Percentiles rank a stretch among this genome's conserved stretches.
These are phyloP conservation scores for Gasterosteus nipponicus DNA, from an alignment of 2,113 vertebrate genomes.

Conservation along the genomic window DNA sequence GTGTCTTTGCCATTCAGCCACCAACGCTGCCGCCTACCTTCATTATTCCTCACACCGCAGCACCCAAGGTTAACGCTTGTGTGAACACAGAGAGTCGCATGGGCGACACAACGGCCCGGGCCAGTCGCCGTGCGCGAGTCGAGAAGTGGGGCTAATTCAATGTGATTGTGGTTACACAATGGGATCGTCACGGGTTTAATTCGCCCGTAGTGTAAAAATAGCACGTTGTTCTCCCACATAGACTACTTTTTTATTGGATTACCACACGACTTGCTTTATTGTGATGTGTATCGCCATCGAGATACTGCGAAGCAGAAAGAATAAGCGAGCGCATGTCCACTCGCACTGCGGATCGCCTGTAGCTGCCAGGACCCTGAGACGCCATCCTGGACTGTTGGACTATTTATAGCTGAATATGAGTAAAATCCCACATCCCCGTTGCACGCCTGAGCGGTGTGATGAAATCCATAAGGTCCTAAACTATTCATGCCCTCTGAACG, in stretches of 20 bases:
- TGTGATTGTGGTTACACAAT: background rate
- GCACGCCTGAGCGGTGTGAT: conserved; percentile 48
- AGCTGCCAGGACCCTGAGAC: conserved; percentile 48
- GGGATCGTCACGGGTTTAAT: background rate
- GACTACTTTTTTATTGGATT: background rate
- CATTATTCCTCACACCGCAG: conserved; percentile 31
- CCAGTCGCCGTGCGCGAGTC: background rate
- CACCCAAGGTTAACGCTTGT: conserved; percentile 56
- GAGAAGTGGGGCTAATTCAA: background rate
- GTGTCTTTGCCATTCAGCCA: conserved; percentile 38
- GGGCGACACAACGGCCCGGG: conserved; percentile 10
- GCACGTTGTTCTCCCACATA: background rate
- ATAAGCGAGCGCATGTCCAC: background rate
- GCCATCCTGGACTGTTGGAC: conserved; percentile 57
- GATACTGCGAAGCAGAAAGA: conserved; percentile 25
- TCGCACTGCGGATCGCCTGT: conserved; percentile 15
- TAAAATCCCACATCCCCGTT: conserved; percentile 56
- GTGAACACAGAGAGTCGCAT: conserved; percentile 22
- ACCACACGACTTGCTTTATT: background rate
- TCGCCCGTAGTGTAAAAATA: too few relatives aligned
- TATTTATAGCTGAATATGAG: conserved; percentile 63
- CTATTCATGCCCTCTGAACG: conserved; percentile 62
- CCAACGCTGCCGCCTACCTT: conserved; percentile 8
- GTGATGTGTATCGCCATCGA: background rate
- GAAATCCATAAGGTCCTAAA: conserved; percentile 63